Conservation (phyloP, 2,113 vertebrate species). For the Aegotheles bennettii region DNA sequence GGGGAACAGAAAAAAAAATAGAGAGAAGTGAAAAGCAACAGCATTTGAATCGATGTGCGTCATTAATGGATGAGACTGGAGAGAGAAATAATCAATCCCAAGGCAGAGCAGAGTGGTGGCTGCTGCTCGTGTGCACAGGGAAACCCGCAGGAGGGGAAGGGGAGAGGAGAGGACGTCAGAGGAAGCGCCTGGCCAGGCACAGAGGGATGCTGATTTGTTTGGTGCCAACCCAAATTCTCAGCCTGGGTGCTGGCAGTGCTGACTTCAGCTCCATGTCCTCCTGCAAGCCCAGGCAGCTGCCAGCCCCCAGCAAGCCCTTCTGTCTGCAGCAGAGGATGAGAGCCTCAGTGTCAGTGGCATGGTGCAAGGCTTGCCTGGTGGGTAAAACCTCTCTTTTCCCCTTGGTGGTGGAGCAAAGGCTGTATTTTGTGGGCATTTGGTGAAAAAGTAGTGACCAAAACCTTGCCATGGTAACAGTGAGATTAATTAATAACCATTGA, state of each 20-base stretch:
- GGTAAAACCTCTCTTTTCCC: not conserved
- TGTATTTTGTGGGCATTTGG: not conserved
- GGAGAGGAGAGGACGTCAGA: not conserved
- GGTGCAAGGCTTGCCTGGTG: not conserved
- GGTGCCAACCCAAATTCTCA: not conserved
- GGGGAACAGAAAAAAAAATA: not conserved
- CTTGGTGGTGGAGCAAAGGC: accelerated
- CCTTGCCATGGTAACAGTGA: not conserved
- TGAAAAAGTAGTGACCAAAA: not conserved
- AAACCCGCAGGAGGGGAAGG: not conserved
- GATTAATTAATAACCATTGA: not conserved
- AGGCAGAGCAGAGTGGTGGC: not conserved
- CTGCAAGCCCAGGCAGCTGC: not conserved
- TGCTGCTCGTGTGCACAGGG: not conserved
- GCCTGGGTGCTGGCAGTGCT: not conserved
- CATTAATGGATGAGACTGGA: conserved; percentile 4
- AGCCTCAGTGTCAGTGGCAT: accelerated
- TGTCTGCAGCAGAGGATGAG: not conserved
- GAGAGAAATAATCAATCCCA: conserved; percentile 42
- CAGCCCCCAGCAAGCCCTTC: not conserved
- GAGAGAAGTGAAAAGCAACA: conserved; percentile 2
- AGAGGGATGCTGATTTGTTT: not conserved
- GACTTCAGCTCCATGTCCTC: accelerated
- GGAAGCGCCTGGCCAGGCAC: not conserved
- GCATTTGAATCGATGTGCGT: not conserved